Evolutionary conservation across 2,888 invertebrate genomes (phyloP), one percentile per base, ranked within the genome.

Genomic region (Ichneumoninae sp.): DNA sequence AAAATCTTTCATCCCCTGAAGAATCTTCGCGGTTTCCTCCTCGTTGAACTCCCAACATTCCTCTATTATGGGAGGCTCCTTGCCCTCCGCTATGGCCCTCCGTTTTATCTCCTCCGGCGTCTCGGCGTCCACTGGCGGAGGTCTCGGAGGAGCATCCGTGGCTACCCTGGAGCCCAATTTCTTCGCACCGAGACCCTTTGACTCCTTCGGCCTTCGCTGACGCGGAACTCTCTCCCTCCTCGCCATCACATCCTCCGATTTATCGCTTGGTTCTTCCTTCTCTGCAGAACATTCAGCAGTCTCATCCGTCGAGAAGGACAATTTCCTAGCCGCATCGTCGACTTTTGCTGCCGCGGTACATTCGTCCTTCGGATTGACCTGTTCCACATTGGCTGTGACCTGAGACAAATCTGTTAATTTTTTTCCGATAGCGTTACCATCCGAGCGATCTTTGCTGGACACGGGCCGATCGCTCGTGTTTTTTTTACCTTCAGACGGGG

Each of bases 1-100:
- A 71, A 68, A 30, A 57, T 77, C 52, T 66, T 83, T 85, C 74
- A 77, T 89, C 68, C 82, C 36, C 5, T 83, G 50, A 2, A 88
- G 81, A 54, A 88, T 86, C 47, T 83, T 78, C 26, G 83, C 84
- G 4, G 82, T 88, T 86, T 90, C 89, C 6, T 93, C 94, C 54
- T 94, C 94, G 68, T 94, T 85, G 82, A 90, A 91, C 40, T 95
- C 94, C 95, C 95, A 88, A 95, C 94, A 86, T 94, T 95, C 95
- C 63, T 95, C 95, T 0, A 95, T 95, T 77, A 94, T 94, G 13
- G 93, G 89, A 71, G 88, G 88, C 50, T 88, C 87, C 66, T 88
- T 85, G 22, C 70, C 83, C 10, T 86, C 65, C 3, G 85, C 80
- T 6, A 69, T 40, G 30, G 79, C 76, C 66, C 83, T 85, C 60